A percentile compares a stretch with the other conserved stretches of the same genome.
Conservation (phyloP, 2,113 vertebrate genomes). For the Nycticryphes semicollaris region DNA sequence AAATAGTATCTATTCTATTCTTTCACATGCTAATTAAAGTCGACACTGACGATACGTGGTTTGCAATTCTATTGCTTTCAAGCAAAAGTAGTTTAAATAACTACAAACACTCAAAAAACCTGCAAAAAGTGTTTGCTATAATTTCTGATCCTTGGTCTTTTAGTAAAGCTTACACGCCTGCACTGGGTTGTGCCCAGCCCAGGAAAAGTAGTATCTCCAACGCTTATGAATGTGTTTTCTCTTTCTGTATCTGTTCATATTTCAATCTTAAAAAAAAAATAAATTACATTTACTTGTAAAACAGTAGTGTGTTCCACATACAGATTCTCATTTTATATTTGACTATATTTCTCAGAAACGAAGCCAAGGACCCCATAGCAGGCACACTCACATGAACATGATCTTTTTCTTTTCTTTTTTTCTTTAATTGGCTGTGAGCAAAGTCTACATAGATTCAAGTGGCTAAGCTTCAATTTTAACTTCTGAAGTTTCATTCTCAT, state of each 20-base stretch:
- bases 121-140: not conserved
- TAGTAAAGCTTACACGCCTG: not conserved
- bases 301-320: not conserved
- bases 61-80: not conserved
- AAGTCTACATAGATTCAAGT: not conserved
- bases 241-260: not conserved
- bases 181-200: not conserved
- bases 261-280: not conserved
- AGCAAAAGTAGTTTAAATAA: not conserved
- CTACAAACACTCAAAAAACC: not conserved
- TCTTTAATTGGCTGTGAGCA: not conserved
- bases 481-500: not conserved
- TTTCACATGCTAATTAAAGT: not conserved
- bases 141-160: not conserved
- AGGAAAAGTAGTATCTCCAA: not conserved
- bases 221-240: not conserved
- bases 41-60: not conserved
- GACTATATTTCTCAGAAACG: not conserved
- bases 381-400: not conserved
- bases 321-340: not conserved
- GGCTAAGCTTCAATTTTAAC: not conserved
- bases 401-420: not conserved
- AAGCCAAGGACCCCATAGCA: not conserved
- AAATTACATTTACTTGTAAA: not conserved
- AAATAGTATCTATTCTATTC: not conserved